Base-by-base conservation (phyloP, 2,797 vertebrate species). In the Australoheros facetus region DNA sequence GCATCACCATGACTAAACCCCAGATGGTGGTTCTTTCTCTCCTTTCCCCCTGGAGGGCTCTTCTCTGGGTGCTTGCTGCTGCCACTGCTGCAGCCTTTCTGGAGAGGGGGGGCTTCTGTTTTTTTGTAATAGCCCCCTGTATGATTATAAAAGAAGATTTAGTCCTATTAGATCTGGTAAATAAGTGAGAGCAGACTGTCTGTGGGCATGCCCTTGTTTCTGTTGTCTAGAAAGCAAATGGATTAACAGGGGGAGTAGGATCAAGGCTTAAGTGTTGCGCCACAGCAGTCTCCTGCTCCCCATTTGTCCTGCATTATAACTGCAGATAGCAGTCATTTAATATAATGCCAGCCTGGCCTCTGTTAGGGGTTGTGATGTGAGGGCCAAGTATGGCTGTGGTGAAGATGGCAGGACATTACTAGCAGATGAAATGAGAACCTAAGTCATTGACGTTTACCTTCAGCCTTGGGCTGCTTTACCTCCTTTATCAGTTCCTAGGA, bases 1-100 rank as follows among this genome's bases (percentile, higher is more conserved):
- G 96, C 95, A 95, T 94, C 93, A 95, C 94, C 95, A 95, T 95
- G 94, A 95, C 95, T 95, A 95, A 96, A 95, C 92, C 94, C 94
- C 95, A 96, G 96, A 96, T 96, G 95, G 95, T 95, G 91, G 90
- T 85, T 94, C 93, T 94, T 94, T 94, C 87, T 93, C 93, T 92
- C 79, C 73, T 78, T 92, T 92, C 87, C 94, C 94, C 94, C 94
- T 88, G 88, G 89, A 94, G 94, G 93, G 94, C 91, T 88, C 85
- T 92, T 80, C 79, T 70, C 93, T 94, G 92, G 94, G 90, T 91
- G 91, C 90, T 84, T 84, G 88, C 86, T 79, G 78, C 88, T 85
- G 81, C 78, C 69, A 69, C 82, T 84, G 69, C 77, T 81, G 78
- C 75, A 77, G 79, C 69, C 80, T 54, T 85, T 90, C 77, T 85